Base-by-base conservation (phyloP, 1,140 invertebrate species). In the Proales similis region DNA sequence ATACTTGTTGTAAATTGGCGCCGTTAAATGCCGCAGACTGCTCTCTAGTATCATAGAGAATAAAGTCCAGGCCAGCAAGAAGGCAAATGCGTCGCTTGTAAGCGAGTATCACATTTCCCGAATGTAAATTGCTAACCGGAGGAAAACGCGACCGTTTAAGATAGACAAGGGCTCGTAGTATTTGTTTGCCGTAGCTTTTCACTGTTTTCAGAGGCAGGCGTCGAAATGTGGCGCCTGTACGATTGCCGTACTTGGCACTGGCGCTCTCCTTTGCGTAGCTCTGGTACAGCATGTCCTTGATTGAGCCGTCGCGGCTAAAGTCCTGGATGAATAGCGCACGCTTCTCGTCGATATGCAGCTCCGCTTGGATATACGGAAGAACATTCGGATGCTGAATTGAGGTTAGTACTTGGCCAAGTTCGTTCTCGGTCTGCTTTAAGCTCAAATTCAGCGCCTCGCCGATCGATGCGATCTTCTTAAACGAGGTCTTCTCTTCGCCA, bases 71-170 rank as follows among this genome's bases (percentile, higher is more conserved):
- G 20, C 51, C 51, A 24, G 38, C 45, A 2, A 57, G 24, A 9
- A 57, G 32, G 12, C 51, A 57, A 11, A 57, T 42, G 29, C 45
- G 39, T 57, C 45, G 39, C 22, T 26, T 57, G 19, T 57, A 42
- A 11, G 51, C 51, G 4, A 57, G 30, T 12, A 57, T 57, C 11
- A 57, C 22, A 57, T 57, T 57, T 4, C 51, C 51, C 11, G 51
- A 57, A 57, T 57, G 51, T 17, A 57, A 42, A 42, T 39, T 57
- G 27, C 45, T 42, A n/a, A 57, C 29, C 32, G 51, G 51, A 2
- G 45, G 29, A 3, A 42, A 17, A 26, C 27, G 20, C 19, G 39
- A 42, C 45, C 45, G 33, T 57, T 57, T 57, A 3, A 57, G 45
- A 57, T 42, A 57, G 45, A 57, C 45, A n/a, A 57, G 30, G 20